Base-by-base conservation (phyloP, 2,113 vertebrate species). In the Danionella cerebrum region DNA sequence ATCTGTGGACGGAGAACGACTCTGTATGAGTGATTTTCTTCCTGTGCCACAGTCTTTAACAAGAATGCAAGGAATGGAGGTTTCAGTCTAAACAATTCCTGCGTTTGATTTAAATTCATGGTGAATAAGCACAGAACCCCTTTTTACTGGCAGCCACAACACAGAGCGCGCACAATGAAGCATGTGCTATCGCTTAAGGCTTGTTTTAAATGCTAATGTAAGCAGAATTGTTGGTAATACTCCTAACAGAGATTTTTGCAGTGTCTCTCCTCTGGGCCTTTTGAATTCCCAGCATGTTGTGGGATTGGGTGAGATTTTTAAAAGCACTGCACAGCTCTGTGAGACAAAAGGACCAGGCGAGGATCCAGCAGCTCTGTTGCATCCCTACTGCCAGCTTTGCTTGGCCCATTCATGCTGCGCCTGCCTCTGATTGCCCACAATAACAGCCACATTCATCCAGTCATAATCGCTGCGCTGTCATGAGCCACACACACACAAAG, bases 391-490 rank as follows among this genome's bases (percentile, higher is more conserved):
- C 74, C 67, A 77, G 77, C 81, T 72, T 50, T 65, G 73, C 70
- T 73, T 80, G 70, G 75, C 75, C 75, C 72, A 68, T 83, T 82
- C 54, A 65, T 70, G 55, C 64, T 53, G 60, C 35, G 69, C 66
- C 63, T 69, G 63, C 69, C 48, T 47, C 68, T 44, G 75, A 83
- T 80, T 72, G 76, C 72, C 80, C 72, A 44, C 75, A 79, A 75
- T 78, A 84, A 83, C 70, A 77, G 69, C 70, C 45, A 77, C 76
- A 75, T 73, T 73, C 64, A 73, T 60, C 68, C 66, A 35, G 74
- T 76, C 71, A 57, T 78, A 79, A 84, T 82, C 58, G 51, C 62
- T 67, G 31, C 54, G 74, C 79, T 82, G 81, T 83, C 78, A 80
- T 70, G 59, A 72, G 71, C 76, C 33, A 72, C 66, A 73, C 74